These are phyloP conservation scores for Cancer borealis DNA, from an alignment of 2,888 invertebrate species.

Conservation along the genomic window DNA sequence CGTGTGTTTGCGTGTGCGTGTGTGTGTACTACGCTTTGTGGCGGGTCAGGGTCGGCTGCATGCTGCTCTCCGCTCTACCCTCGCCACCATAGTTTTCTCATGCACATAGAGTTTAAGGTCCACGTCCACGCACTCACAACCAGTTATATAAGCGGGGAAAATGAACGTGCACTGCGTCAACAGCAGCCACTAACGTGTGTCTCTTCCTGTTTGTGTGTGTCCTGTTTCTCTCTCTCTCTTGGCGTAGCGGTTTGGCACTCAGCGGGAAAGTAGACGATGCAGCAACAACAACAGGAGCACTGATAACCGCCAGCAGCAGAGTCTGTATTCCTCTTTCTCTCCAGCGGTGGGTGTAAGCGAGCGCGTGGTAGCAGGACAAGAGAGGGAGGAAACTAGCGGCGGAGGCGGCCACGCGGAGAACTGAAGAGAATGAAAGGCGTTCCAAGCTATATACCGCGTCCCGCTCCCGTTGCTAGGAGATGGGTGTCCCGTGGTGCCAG, in stretches of 20 bases:
- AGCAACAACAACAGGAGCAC: not conserved
- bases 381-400: not conserved
- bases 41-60: not conserved
- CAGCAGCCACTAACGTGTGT: not conserved
- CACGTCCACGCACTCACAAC: not conserved
- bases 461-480: slow-evolving; percentile 34
- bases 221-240: not conserved
- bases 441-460: not conserved
- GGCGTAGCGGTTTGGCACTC: not conserved
- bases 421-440: not conserved
- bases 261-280: too few relatives aligned
- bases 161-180: not conserved
- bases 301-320: not conserved
- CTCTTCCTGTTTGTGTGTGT: not conserved
- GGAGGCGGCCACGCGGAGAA: not conserved
- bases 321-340: not conserved
- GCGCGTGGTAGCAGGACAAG: not conserved
- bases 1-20: not conserved
- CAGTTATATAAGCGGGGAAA: not conserved
- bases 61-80: not conserved
- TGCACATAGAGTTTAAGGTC: not conserved
- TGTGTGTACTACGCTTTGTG: not conserved
- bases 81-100: not conserved
- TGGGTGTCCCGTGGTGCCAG: not conserved
- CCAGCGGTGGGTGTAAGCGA: not conserved